These are phyloP conservation scores for Tetrapedia diversipes DNA, from an alignment of 2,888 invertebrate species.

Conservation along the genomic window DNA sequence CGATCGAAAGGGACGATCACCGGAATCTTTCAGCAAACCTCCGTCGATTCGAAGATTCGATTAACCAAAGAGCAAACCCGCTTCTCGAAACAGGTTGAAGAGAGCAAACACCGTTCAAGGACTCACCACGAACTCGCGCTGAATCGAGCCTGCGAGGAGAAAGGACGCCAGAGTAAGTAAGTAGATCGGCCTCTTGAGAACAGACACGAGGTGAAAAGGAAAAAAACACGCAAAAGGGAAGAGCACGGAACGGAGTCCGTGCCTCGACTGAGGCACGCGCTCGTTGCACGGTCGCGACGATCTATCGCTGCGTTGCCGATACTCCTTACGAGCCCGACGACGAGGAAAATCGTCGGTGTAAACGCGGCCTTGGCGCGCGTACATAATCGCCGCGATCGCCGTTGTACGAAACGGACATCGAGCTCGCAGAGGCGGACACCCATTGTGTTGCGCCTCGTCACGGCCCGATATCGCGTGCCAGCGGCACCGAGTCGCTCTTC, in stretches of 20 bases:
- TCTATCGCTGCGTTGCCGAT: constrained; percentile 57
- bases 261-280: constrained; percentile 47
- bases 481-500: not conserved
- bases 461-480: constrained; percentile 4
- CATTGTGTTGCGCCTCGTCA: constrained; percentile 1
- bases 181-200: not conserved
- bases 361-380: constrained; percentile 42
- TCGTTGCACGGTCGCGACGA: constrained; percentile 15
- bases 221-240: constrained; percentile 1
- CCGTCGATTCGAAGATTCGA: not conserved
- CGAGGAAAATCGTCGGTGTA: constrained; percentile 48
- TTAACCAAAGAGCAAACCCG: not conserved
- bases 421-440: not conserved
- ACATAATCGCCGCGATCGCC: constrained; percentile 24
- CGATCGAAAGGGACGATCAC: no score
- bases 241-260: constrained; percentile 46
- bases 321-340: constrained; percentile 34
- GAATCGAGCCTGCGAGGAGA: not conserved
- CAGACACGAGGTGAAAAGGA: not conserved
- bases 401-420: constrained; percentile 13
- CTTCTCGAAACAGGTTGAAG: not conserved
- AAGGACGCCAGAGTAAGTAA: not conserved
- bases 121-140: constrained; percentile 16
- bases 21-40: not conserved
- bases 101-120: not conserved